Evolutionary conservation across 2,113 vertebrate species (phyloP).

Genomic region (Oryzias melastigma): DNA sequence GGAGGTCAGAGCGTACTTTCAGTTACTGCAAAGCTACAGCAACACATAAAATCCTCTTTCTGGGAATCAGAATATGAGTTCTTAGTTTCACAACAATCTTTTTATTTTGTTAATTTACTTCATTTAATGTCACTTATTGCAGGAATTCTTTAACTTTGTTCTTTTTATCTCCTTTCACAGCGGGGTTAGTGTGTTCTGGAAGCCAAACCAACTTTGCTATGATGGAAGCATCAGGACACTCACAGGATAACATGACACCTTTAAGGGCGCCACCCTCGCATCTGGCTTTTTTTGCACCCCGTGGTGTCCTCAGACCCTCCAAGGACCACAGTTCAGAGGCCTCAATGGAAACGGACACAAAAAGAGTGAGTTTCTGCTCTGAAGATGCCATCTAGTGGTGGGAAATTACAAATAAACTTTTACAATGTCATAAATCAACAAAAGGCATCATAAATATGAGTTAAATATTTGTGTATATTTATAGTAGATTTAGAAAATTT

Average conservation of each 20-base stretch:
- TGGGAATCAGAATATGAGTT: neutral
- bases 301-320: constrained; percentile 59
- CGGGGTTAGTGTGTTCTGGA: neutral
- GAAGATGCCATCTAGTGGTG: constrained; percentile 26
- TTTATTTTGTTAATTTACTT: neutral
- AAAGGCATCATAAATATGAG: neutral
- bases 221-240: constrained; percentile 32
- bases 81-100: too few species aligned
- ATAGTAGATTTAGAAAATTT: too few species aligned
- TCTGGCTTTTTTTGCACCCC: constrained; percentile 16
- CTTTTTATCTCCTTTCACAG: constrained; percentile 10
- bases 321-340: constrained; percentile 41
- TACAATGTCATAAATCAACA: neutral
- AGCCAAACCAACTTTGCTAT: neutral
- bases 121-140: neutral
- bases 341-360: constrained; percentile 58
- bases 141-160: neutral
- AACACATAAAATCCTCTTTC: neutral
- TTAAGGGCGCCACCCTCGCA: constrained; percentile 1
- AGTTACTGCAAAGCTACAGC: neutral
- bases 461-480: too few species aligned
- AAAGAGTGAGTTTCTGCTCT: constrained; percentile 62
- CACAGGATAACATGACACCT: neutral
- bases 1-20: constrained; percentile 24
- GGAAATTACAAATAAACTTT: neutral